Percentiles rank a stretch among this genome's conserved stretches.
Conservation (phyloP, 2,113 vertebrate species). For the Megaceryle maxima region DNA sequence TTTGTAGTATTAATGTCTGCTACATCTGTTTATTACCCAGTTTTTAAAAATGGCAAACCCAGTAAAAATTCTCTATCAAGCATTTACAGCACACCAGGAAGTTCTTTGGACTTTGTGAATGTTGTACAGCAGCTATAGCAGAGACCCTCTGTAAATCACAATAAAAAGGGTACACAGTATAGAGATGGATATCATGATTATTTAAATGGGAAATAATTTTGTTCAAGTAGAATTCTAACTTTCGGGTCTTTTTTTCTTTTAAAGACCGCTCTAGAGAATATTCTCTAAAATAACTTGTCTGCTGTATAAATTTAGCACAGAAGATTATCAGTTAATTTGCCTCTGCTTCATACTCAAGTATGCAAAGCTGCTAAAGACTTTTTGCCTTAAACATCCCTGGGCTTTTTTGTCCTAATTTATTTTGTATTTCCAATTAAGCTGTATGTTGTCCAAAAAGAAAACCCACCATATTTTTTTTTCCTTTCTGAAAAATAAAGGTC, state of each 20-base stretch:
- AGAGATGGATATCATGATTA: neutral
- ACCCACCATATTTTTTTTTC: no score
- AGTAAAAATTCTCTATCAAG: neutral
- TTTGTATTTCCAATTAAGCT: slow-evolving; percentile 40
- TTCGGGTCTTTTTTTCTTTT: neutral
- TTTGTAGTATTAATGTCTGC: neutral
- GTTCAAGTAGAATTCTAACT: neutral
- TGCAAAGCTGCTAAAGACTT: slow-evolving; percentile 55
- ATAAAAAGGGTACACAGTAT: neutral
- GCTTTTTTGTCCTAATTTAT: slow-evolving; percentile 51
- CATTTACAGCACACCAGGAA: neutral
- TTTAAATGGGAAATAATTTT: slow-evolving; percentile 20
- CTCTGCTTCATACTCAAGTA: slow-evolving; percentile 26
- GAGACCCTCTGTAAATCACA: neutral
- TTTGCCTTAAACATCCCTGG: slow-evolving; percentile 53
- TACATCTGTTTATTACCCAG: neutral
- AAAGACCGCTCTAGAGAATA: neutral
- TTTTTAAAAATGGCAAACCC: neutral
- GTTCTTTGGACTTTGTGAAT: neutral
- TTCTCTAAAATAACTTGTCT: neutral
- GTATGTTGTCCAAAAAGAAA: neutral
- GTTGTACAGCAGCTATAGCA: neutral
- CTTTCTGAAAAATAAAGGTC: no score
- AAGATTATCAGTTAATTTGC: slow-evolving; percentile 52
- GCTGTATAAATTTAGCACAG: slow-evolving; percentile 18